phyloP scores from a whole-genome alignment of 2,888 invertebrate species.

The Torymus auratus region DNA sequence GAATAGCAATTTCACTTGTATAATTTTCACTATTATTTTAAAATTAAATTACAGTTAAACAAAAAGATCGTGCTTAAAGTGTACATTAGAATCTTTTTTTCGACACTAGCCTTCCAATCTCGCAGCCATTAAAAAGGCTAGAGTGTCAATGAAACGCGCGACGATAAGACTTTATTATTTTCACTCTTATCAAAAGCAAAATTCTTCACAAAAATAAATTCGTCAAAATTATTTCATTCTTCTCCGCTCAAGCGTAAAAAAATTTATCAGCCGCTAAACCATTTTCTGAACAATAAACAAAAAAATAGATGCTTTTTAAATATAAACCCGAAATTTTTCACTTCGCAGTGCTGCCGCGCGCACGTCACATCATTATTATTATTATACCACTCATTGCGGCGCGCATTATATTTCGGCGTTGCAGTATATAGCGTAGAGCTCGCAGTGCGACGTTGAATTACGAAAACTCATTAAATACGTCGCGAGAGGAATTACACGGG shows the following conservation, averaged over 20 bases:
- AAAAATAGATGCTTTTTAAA: neutral
- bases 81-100: neutral
- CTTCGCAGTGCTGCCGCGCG: neutral
- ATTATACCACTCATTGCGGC: neutral
- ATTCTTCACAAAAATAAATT: neutral
- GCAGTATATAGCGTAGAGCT: neutral
- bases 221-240: neutral
- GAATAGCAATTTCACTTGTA: conserved; percentile 2
- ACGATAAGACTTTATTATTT: too few relatives aligned
- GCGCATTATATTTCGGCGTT: neutral
- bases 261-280: neutral
- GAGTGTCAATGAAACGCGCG: too few relatives aligned
- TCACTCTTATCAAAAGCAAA: too few relatives aligned
- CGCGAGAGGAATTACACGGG: conserved; percentile 35
- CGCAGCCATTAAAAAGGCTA: too few relatives aligned
- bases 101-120: too few relatives aligned
- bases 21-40: conserved; percentile 13
- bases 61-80: neutral
- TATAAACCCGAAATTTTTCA: conserved; percentile 6
- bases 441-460: conserved; percentile 29
- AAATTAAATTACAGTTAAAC: conserved; percentile 10
- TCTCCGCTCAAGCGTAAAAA: too few relatives aligned
- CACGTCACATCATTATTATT: too few relatives aligned
- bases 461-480: conserved; percentile 46
- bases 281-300: neutral